A percentile compares a stretch with the other conserved stretches of the same genome.
Evolutionary conservation across 2,113 vertebrate genomes (phyloP).

Genomic region (Pithys albifrons): DNA sequence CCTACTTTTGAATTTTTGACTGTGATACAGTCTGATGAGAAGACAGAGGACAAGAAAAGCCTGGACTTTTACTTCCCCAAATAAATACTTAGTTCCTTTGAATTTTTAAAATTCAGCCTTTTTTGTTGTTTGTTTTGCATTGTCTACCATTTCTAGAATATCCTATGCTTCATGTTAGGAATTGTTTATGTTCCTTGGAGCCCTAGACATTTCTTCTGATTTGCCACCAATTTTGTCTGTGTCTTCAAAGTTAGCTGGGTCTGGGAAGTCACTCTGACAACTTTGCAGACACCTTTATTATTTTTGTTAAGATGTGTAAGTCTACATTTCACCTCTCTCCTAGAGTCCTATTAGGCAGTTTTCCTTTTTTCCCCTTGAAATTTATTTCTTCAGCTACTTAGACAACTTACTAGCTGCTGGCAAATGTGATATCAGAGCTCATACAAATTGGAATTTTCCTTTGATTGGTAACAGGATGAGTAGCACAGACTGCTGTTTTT

Average conservation of each 20-base stretch:
- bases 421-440: neutral
- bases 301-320: slow-evolving; percentile 28
- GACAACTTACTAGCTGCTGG: neutral
- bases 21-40: neutral
- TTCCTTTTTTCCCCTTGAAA: neutral
- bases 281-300: slow-evolving; percentile 32
- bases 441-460: neutral
- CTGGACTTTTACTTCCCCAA: neutral
- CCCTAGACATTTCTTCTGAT: neutral
- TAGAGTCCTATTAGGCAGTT: neutral
- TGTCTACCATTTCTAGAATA: neutral
- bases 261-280: neutral
- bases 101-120: neutral
- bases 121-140: neutral
- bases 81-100: neutral
- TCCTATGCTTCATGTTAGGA: neutral
- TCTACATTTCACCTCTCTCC: slow-evolving; percentile 1
- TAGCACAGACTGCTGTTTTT: neutral
- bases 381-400: neutral
- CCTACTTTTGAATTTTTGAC: neutral
- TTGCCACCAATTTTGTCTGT: neutral
- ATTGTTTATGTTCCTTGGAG: neutral
- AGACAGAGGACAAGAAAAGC: neutral
- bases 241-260: neutral
- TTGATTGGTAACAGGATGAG: neutral